Conservation (phyloP, 2,797 vertebrate species). For the Takifugu rubripes region DNA sequence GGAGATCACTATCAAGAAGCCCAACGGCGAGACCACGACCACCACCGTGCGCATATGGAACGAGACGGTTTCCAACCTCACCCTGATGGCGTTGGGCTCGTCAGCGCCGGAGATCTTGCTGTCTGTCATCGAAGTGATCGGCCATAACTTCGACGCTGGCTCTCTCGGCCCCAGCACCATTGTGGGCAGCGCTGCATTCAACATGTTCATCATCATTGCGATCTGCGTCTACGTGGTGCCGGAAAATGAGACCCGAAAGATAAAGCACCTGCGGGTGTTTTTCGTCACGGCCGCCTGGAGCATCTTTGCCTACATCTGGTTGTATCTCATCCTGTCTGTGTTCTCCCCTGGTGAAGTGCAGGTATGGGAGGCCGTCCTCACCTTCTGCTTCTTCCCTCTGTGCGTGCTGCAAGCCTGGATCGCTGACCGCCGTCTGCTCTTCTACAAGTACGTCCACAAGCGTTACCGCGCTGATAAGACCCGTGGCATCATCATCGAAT, state of each 20-base stretch:
- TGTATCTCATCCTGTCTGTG: conserved; percentile 84
- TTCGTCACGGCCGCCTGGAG: conserved; percentile 85
- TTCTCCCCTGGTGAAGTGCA: conserved; percentile 81
- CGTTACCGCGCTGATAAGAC: conserved; percentile 81
- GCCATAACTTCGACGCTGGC: conserved; percentile 81
- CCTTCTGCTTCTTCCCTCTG: conserved; percentile 85
- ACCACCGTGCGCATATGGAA: conserved; percentile 86
- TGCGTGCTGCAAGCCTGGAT: conserved; percentile 86
- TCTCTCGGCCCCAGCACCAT: conserved; percentile 85
- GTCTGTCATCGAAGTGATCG: conserved; percentile 84
- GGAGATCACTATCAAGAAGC: conserved; percentile 83
- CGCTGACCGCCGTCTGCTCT: conserved; percentile 82
- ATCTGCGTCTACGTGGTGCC: conserved; percentile 84
- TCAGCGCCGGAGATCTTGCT: conserved; percentile 86
- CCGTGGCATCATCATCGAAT: conserved; percentile 82
- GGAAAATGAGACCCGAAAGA: conserved; percentile 80
- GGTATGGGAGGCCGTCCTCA: conserved; percentile 85
- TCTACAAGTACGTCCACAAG: conserved; percentile 84
- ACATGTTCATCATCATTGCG: conserved; percentile 88
- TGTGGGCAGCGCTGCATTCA: conserved; percentile 86
- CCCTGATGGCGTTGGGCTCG: conserved; percentile 85
- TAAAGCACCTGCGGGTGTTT: conserved; percentile 85
- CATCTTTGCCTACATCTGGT: conserved; percentile 86
- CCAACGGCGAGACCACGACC: conserved; percentile 82
- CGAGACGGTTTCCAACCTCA: conserved; percentile 86